Percentiles rank a stretch among this genome's conserved stretches.
These are phyloP conservation scores for Diorhabda elongata DNA, from an alignment of 1,140 invertebrate species.

Conservation along the genomic window DNA sequence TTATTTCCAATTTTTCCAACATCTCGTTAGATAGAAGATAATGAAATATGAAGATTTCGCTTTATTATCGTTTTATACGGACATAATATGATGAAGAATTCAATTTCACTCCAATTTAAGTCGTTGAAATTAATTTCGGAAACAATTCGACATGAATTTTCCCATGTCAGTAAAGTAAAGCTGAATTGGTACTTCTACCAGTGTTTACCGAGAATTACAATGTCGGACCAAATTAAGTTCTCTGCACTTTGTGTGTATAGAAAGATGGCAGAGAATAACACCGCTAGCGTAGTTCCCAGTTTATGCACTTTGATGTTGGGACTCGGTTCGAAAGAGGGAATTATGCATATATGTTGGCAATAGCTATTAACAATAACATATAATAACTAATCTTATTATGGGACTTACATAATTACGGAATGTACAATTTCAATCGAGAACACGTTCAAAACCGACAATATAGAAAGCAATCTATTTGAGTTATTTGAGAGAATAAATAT, in stretches of 20 bases:
- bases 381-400: too few species aligned
- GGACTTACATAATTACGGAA: too few species aligned
- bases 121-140: constrained; percentile 3
- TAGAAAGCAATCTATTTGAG: too few species aligned
- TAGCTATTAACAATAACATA: too few species aligned
- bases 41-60: too few species aligned
- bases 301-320: neutral
- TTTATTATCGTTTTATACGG: too few species aligned
- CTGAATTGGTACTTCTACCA: neutral
- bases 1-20: too few species aligned
- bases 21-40: too few species aligned
- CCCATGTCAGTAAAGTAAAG: neutral
- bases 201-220: constrained; percentile 2
- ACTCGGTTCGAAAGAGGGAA: neutral
- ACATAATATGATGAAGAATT: neutral
- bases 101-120: neutral
- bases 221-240: neutral
- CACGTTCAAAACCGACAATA: too few species aligned
- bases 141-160: neutral
- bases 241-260: neutral
- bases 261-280: neutral
- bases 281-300: neutral
- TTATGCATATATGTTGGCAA: too few species aligned
- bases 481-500: too few species aligned
- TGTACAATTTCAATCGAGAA: too few species aligned